A percentile compares a stretch with the other conserved stretches of the same genome.
phyloP scores from a whole-genome alignment of 1,140 invertebrate species.

The Drosophila erecta region DNA sequence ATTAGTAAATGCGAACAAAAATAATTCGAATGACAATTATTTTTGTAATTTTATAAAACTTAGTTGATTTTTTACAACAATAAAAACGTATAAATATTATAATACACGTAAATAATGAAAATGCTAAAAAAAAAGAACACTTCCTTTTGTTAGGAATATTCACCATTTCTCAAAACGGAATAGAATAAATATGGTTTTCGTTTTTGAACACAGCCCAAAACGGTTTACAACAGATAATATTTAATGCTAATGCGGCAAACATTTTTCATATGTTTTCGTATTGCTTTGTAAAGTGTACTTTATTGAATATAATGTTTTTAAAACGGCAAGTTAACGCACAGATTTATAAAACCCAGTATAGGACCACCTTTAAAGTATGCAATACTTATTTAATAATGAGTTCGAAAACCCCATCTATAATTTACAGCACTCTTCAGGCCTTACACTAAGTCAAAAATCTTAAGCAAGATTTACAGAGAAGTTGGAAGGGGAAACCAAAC shows the following conservation, averaged over 20 bases:
- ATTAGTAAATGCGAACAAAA: slow-evolving; percentile 46
- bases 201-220: slow-evolving; percentile 58
- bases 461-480: slow-evolving; percentile 48
- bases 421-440: slow-evolving; percentile 38
- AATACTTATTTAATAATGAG: slow-evolving; percentile 65
- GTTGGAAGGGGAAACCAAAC: slow-evolving; percentile 39
- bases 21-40: slow-evolving; percentile 77
- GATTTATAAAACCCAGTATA: slow-evolving; percentile 40
- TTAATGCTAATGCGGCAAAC: slow-evolving; percentile 34
- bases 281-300: slow-evolving; percentile 58
- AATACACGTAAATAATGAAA: slow-evolving; percentile 25
- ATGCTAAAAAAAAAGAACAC: slow-evolving; percentile 17
- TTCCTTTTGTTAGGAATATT: slow-evolving; percentile 25
- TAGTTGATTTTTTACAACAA: slow-evolving; percentile 67
- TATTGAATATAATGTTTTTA: slow-evolving; percentile 39
- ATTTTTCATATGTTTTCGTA: slow-evolving; percentile 27
- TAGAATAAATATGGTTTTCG: slow-evolving; percentile 46
- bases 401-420: slow-evolving; percentile 23
- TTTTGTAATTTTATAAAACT: slow-evolving; percentile 83
- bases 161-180: slow-evolving; percentile 3
- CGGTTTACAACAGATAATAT: slow-evolving; percentile 48
- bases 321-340: slow-evolving; percentile 34
- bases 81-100: slow-evolving; percentile 18
- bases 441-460: slow-evolving; percentile 53
- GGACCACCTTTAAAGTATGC: slow-evolving; percentile 72